phyloP scores from a whole-genome alignment of 1,140 invertebrate genomes.

The Thaumatotibia leucotreta region DNA sequence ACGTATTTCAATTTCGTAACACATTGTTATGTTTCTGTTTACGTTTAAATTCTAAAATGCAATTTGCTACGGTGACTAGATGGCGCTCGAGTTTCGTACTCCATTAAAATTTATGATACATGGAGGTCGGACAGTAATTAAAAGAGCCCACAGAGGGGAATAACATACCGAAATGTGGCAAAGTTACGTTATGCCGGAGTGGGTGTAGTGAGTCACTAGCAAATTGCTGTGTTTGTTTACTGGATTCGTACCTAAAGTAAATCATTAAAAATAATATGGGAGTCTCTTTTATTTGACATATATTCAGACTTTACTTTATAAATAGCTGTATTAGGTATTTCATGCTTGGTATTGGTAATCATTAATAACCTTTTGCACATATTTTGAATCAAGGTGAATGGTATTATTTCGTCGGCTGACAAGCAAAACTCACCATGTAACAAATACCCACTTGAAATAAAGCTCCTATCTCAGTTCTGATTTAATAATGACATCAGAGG shows the following conservation, averaged over 20 bases:
- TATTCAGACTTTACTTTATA: too few species aligned
- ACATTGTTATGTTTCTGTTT: conserved; percentile 11
- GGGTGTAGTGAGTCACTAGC: conserved; percentile 24
- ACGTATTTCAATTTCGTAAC: conserved; percentile 16
- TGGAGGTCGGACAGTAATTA: conserved; percentile 55
- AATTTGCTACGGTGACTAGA: conserved; percentile 27
- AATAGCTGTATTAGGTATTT: too few species aligned
- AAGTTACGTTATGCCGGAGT: conserved; percentile 31
- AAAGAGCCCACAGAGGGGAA: conserved; percentile 56
- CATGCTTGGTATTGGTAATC: too few species aligned
- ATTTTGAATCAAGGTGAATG: too few species aligned
- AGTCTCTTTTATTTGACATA: too few species aligned
- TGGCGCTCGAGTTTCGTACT: conserved; percentile 27
- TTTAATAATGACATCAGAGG: too few species aligned
- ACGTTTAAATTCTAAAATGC: conserved; percentile 48
- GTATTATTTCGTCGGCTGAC: too few species aligned
- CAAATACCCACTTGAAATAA: too few species aligned
- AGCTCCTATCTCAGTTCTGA: too few species aligned
- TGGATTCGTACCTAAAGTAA: not conserved
- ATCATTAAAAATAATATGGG: not conserved
- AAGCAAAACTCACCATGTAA: too few species aligned
- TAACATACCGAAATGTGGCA: conserved; percentile 42
- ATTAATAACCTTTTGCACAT: too few species aligned
- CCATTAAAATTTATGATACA: conserved; percentile 66
- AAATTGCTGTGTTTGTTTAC: conserved; percentile 15